Evolutionary conservation across 2,888 invertebrate genomes (phyloP).

Genomic region (Nymphalis c-album): DNA sequence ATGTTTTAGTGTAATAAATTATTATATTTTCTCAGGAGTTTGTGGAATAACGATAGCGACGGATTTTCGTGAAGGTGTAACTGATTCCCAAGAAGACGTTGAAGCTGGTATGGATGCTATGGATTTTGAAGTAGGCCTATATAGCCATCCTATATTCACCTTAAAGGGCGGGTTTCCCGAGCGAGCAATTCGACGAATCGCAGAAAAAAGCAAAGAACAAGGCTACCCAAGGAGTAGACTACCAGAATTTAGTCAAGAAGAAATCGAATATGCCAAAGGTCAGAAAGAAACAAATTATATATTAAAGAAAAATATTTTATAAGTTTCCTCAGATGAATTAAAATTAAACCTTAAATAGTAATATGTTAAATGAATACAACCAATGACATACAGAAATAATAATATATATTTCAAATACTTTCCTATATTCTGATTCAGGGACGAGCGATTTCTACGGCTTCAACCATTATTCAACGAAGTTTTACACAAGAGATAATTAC

Average conservation of each 20-base stretch:
- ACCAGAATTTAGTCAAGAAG: conserved; percentile 68
- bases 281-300: neutral
- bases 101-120: conserved; percentile 56
- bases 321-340: too few species aligned
- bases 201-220: conserved; percentile 68
- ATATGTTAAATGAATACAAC: too few species aligned
- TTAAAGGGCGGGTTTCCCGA: conserved; percentile 74
- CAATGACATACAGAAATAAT: too few species aligned
- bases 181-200: conserved; percentile 64
- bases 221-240: conserved; percentile 70
- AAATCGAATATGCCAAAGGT: conserved; percentile 64
- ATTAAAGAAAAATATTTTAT: too few species aligned
- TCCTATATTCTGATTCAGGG: conserved; percentile 44
- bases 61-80: conserved; percentile 56
- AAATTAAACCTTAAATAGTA: too few species aligned
- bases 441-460: conserved; percentile 68
- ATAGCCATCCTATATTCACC: conserved; percentile 73
- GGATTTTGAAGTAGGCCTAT: conserved; percentile 64
- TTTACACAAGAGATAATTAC: conserved; percentile 49
- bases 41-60: conserved; percentile 65
- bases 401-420: neutral
- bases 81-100: conserved; percentile 53
- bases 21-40: conserved; percentile 43
- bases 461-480: conserved; percentile 62
- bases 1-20: too few species aligned